Conservation (phyloP, 2,888 invertebrate species). For the Lepidonotus clava region DNA sequence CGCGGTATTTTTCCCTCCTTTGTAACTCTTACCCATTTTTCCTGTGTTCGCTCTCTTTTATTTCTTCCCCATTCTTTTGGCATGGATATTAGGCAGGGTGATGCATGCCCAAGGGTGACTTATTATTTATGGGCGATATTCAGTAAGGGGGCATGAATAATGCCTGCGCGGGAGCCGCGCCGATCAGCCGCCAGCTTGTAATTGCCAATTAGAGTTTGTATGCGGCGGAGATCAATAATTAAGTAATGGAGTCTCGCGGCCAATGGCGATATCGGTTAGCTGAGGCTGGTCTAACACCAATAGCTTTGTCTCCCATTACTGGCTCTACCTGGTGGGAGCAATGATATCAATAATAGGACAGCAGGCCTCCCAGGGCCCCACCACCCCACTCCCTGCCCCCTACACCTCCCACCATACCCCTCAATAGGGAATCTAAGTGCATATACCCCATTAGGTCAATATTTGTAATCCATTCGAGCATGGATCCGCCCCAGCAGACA, state of each 20-base stretch:
- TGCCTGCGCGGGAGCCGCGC: background rate
- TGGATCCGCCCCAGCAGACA: conserved; percentile 1
- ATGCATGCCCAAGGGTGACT: background rate
- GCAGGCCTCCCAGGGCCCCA: too few relatives aligned
- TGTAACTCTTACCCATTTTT: too few relatives aligned
- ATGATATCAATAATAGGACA: conserved; percentile 31
- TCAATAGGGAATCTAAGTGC: conserved; percentile 19
- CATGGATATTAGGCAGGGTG: background rate
- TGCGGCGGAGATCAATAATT: conserved; percentile 48
- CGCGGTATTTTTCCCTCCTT: too few relatives aligned
- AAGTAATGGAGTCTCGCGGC: conserved; percentile 46
- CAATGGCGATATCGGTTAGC: background rate
- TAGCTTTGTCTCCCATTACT: conserved; percentile 5
- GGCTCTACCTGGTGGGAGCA: background rate
- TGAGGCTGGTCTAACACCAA: background rate
- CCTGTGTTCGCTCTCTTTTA: too few relatives aligned
- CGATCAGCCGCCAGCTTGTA: conserved; percentile 13
- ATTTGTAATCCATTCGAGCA: background rate
- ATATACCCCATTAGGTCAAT: background rate
- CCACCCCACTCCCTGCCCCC: background rate
- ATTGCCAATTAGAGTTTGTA: conserved; percentile 47
- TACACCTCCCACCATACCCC: background rate
- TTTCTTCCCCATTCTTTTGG: background rate
- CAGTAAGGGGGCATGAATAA: conserved; percentile 28
- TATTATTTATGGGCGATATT: conserved; percentile 42